Percentiles rank a stretch among this genome's conserved stretches.
Evolutionary conservation across 2,888 invertebrate species (phyloP).

Genomic region (Rhimphoctona megacephalus): DNA sequence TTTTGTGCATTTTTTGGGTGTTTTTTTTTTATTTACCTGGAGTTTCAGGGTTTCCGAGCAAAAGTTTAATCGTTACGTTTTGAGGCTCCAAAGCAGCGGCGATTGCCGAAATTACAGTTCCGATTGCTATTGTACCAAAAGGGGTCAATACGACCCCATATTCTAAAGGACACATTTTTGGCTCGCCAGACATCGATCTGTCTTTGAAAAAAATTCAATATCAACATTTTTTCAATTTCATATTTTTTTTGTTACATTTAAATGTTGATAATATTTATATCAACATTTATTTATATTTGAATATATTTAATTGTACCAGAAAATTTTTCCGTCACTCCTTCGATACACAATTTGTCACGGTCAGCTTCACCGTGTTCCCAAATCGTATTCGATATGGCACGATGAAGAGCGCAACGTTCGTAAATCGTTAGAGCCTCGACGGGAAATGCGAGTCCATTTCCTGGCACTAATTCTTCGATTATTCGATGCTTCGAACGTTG

Average conservation of each 20-base stretch:
- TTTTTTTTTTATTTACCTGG: constrained; percentile 30
- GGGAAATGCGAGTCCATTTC: constrained; percentile 72
- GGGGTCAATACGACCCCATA: constrained; percentile 88
- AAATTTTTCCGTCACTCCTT: constrained; percentile 71
- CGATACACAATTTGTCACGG: constrained; percentile 72
- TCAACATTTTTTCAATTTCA: constrained; percentile 12
- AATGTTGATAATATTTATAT: constrained; percentile 1
- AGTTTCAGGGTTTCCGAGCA: constrained; percentile 57
- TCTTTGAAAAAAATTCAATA: constrained; percentile 60
- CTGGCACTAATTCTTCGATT: constrained; percentile 78
- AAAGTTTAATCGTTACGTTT: constrained; percentile 81
- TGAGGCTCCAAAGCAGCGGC: constrained; percentile 88
- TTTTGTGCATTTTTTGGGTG: too few species aligned
- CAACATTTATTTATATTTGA: not conserved
- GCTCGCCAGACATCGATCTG: constrained; percentile 73
- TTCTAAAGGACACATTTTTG: constrained; percentile 88
- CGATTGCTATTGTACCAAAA: constrained; percentile 88
- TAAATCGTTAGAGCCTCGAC: constrained; percentile 72
- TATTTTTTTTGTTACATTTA: not conserved
- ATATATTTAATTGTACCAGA: constrained; percentile 69
- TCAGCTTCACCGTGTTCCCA: constrained; percentile 68
- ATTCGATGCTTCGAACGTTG: constrained; percentile 77
- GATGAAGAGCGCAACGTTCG: constrained; percentile 79
- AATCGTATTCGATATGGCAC: constrained; percentile 79
- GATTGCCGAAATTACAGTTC: constrained; percentile 87